Base-by-base conservation (phyloP, 2,113 vertebrate genomes). In the Patagioenas fasciata region DNA sequence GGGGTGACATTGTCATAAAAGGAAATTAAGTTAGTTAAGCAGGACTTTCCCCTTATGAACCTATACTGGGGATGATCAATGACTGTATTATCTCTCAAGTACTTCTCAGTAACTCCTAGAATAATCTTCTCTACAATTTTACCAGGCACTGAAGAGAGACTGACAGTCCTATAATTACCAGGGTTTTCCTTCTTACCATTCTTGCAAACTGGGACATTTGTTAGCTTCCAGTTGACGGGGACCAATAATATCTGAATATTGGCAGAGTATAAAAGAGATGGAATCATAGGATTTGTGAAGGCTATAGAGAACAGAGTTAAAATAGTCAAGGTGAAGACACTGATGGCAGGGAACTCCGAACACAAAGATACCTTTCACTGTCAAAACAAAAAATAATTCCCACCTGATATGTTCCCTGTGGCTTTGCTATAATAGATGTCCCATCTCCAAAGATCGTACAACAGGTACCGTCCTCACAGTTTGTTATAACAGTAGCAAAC, bases 351-450 rank as follows among this genome's bases (percentile, higher is more conserved):
- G 60, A 54, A 66, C 28, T 66, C 60, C 15, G 31, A 91, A 78
- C 8, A 88, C 2, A 58, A 71, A 56, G 29, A 61, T 54, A 62
- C 17, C 60, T 14, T 4, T 71, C 44, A 84, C 13, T 65, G 18
- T 81, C 29, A 48, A 58, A 89, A 74, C 31, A 32, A 62, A 73
- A 84, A 90, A 25, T 21, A 80, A 88, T 29, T 66, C 97, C 83
- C 83, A 99, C 99, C 98, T 99, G 96, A 54, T 99, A 99, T 0
- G 96, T 98, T 89, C 98, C 98, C 44, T 95, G 96, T 47, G 98
- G 98, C 66, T 97, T 98, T 80, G 98, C 98, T 23, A 97, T 98
- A 91, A 99, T 53, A 85, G 98, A 98, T 1, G 99, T 99, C 23
- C 99, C 98, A 61, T 99, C 99, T 40, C 98, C 98, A 85, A 99